Conservation (phyloP, 1,140 invertebrate species). For the Eufriesea mexicana region DNA sequence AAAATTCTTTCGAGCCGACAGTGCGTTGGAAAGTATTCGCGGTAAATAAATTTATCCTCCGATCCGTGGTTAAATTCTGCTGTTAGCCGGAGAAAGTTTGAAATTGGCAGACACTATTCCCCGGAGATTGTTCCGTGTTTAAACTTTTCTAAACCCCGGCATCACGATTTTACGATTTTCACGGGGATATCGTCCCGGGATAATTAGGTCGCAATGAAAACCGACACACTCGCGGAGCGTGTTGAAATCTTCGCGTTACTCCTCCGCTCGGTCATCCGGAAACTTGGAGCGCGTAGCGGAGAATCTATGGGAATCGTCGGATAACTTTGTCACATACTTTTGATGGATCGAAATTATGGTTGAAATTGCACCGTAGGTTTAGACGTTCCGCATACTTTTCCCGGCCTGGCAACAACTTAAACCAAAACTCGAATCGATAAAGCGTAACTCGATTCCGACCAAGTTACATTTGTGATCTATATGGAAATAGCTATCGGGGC, state of each 20-base stretch:
- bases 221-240: too few species aligned
- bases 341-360: conserved; percentile 25
- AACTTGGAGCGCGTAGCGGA: not conserved
- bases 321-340: not conserved
- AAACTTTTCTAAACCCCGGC: too few species aligned
- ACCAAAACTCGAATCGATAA: conserved; percentile 27
- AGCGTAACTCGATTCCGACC: conserved; percentile 29
- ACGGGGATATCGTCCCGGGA: too few species aligned
- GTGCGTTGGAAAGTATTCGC: not conserved
- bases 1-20: not conserved
- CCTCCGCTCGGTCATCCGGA: too few species aligned
- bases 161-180: too few species aligned
- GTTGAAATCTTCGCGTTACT: not conserved
- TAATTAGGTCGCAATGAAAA: too few species aligned
- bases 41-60: not conserved
- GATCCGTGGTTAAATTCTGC: not conserved
- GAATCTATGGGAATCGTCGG: not conserved
- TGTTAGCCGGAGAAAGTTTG: too few species aligned
- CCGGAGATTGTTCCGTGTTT: too few species aligned
- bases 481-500: conserved; percentile 43
- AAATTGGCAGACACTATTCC: too few species aligned
- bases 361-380: not conserved
- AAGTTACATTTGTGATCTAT: conserved; percentile 49
- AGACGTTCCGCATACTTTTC: not conserved
- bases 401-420: conserved; percentile 16